phyloP scores from a whole-genome alignment of 2,888 invertebrate species.

The Fabriciana adippe region DNA sequence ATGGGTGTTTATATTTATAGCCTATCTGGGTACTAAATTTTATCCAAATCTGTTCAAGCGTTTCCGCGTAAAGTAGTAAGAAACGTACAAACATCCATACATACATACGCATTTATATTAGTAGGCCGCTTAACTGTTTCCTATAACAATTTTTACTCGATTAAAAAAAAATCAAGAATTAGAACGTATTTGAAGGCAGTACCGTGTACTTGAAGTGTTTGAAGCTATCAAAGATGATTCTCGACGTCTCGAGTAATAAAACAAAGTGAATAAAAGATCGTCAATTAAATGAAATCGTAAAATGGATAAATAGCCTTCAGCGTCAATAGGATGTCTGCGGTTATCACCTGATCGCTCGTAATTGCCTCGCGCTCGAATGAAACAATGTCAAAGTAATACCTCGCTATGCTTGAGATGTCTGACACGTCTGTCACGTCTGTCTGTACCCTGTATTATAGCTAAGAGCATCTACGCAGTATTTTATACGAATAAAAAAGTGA shows the following conservation, averaged over 20 bases:
- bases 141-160: not conserved
- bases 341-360: not conserved
- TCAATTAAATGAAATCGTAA: constrained; percentile 3
- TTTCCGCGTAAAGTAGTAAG: too few species aligned
- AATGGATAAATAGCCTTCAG: constrained; percentile 1
- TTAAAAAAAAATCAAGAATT: not conserved
- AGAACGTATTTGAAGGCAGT: not conserved
- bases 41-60: too few species aligned
- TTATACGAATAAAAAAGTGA: too few species aligned
- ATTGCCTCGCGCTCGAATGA: constrained; percentile 4
- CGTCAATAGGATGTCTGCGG: not conserved
- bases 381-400: not conserved
- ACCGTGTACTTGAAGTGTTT: not conserved
- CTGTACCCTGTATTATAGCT: not conserved
- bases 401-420: too few species aligned
- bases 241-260: not conserved
- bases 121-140: too few species aligned
- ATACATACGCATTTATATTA: too few species aligned
- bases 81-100: too few species aligned
- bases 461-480: too few species aligned
- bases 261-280: constrained; percentile 6
- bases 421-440: not conserved
- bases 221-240: not conserved
- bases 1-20: too few species aligned
- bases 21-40: too few species aligned